Percentiles rank a stretch among this genome's conserved stretches.
These are phyloP conservation scores for Fregetta grallaria DNA, from an alignment of 2,113 vertebrate species.

Conservation along the genomic window DNA sequence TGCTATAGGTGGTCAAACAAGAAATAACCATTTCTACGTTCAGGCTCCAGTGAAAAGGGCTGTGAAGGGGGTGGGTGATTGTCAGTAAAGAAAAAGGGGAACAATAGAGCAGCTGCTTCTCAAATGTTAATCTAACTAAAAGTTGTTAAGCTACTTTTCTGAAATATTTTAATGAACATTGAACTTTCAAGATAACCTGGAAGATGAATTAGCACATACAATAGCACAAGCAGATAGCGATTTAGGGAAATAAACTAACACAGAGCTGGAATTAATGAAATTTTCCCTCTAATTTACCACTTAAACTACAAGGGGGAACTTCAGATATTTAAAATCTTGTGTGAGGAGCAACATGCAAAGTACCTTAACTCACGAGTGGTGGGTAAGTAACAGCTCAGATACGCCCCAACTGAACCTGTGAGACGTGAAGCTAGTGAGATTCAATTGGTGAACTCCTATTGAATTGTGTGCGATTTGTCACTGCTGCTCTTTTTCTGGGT, in stretches of 20 bases:
- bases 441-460: accelerated
- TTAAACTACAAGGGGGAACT: not conserved
- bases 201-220: not conserved
- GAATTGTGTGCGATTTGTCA: not conserved
- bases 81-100: not conserved
- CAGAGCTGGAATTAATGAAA: not conserved
- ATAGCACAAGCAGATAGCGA: not conserved
- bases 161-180: not conserved
- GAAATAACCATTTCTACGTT: not conserved
- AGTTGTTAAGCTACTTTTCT: not conserved
- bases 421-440: not conserved
- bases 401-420: not conserved
- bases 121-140: not conserved
- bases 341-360: not conserved
- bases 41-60: not conserved
- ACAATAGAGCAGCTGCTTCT: not conserved
- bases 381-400: not conserved
- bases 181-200: not conserved
- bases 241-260: not conserved
- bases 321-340: not conserved
- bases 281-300: not conserved
- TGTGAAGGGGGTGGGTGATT: not conserved
- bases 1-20: not conserved
- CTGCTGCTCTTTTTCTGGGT: not conserved
- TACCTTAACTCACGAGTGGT: not conserved